Percentiles rank a stretch among this genome's conserved stretches.
Conservation (phyloP, 2,797 vertebrate species). For the Pitangus sulphuratus region DNA sequence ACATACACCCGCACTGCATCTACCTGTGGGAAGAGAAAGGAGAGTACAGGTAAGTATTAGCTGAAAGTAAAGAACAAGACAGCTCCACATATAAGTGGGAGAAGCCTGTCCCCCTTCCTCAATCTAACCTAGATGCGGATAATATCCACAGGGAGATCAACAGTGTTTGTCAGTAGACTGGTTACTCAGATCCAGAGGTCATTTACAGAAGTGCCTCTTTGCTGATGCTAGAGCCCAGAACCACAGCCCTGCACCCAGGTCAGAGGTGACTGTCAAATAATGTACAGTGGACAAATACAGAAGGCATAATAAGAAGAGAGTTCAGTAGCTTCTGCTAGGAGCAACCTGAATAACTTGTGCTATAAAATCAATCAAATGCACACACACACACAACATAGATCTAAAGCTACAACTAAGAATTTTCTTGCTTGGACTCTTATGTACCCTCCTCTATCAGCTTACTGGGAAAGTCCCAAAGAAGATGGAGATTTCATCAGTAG, state of each 20-base stretch:
- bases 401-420: not conserved
- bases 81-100: not conserved
- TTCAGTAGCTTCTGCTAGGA: not conserved
- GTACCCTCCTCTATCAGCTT: not conserved
- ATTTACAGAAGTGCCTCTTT: not conserved
- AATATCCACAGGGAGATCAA: not conserved
- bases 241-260: not conserved
- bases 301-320: not conserved
- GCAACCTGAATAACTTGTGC: not conserved
- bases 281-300: not conserved
- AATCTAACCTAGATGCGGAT: not conserved
- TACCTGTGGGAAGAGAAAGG: conserved; percentile 58
- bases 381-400: not conserved
- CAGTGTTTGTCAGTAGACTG: not conserved
- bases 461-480: not conserved
- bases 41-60: not conserved
- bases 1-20: conserved; percentile 78
- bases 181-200: not conserved
- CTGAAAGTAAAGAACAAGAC: not conserved
- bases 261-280: not conserved
- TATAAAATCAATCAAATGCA: not conserved
- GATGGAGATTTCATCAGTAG: not conserved
- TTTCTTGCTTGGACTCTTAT: not conserved
- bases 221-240: not conserved
- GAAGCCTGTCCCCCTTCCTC: not conserved